Percentiles rank a stretch among this genome's conserved stretches.
These are phyloP conservation scores for Notocelia uddmanniana DNA, from an alignment of 2,888 invertebrate genomes.

Conservation along the genomic window DNA sequence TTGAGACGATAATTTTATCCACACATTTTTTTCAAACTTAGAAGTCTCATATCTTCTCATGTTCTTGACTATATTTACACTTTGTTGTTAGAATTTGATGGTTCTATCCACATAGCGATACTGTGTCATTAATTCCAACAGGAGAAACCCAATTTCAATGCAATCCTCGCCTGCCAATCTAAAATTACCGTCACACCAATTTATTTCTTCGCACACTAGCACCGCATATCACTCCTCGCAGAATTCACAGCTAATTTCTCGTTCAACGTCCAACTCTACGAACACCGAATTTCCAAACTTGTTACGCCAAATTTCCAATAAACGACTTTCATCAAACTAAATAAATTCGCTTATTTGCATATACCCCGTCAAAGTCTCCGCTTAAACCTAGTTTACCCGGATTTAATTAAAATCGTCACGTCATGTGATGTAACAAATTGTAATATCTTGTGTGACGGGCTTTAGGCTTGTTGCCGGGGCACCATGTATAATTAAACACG, in stretches of 20 bases:
- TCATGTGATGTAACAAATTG: conserved; percentile 40
- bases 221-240: neutral
- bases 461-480: conserved; percentile 1
- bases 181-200: too few species aligned
- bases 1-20: too few species aligned
- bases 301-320: conserved; percentile 38
- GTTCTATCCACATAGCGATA: too few species aligned
- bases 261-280: conserved; percentile 6
- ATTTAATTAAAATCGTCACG: conserved; percentile 44
- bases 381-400: conserved; percentile 35
- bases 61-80: too few species aligned
- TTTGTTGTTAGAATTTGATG: too few species aligned
- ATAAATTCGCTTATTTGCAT: conserved; percentile 37
- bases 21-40: too few species aligned
- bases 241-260: conserved; percentile 4
- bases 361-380: conserved; percentile 28
- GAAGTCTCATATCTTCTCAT: too few species aligned
- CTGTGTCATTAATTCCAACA: too few species aligned
- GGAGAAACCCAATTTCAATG: too few species aligned
- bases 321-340: conserved; percentile 23
- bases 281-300: conserved; percentile 11
- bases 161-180: too few species aligned
- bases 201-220: too few species aligned
- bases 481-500: conserved; percentile 32
- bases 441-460: conserved; percentile 39